Evolutionary conservation across 2,113 vertebrate genomes (phyloP), one percentile per base, ranked within the genome.

Genomic region (Notarius lentiginosus): DNA sequence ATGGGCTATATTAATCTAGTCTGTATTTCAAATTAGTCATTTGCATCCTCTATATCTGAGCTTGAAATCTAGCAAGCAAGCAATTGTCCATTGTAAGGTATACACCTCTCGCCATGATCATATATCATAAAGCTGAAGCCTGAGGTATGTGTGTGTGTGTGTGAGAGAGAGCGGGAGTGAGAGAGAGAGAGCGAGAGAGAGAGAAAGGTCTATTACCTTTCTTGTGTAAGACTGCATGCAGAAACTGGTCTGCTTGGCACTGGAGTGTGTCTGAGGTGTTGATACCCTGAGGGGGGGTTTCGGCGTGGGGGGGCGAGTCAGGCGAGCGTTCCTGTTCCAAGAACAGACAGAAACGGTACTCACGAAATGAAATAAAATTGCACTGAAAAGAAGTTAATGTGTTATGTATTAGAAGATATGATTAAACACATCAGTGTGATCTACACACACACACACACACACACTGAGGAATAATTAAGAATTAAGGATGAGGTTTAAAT

Each of bases 141-240:
- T 61, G 22, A 17, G 9, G 24, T 4, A 8, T 55, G 51, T 14
- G 30, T 9, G 51, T 61, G 55, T 61, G 14, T 56, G 51, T 79
- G 24, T 30, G 30, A 30, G 41, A 41, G 41, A 41, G 41, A 41
- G 41, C 41, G 41, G 41, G 4, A 41, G 41, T 41, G 41, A 41
- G 41, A 41, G 41, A 41, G 34, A 41, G 41, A 30, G 30, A 30
- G 30, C 30, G 30, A 30, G 30, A 4, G 76, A 7, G 51, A 15
- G 24, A 65, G 1, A 1, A 41, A 41, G 41, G 12, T 49, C 11
- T 27, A 27, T 93, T 96, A 99, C 98, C 98, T 97, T 99, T 99
- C 94, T 97, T 98, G 93, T 96, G 96, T 96, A 99, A 99, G 95
- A 99, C 96, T 96, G 98, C 97, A 95, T 99, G 96, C 94, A 99